A percentile compares a stretch with the other conserved stretches of the same genome.
Conservation (phyloP, 2,888 invertebrate genomes). For the Linnaemya vulpina region DNA sequence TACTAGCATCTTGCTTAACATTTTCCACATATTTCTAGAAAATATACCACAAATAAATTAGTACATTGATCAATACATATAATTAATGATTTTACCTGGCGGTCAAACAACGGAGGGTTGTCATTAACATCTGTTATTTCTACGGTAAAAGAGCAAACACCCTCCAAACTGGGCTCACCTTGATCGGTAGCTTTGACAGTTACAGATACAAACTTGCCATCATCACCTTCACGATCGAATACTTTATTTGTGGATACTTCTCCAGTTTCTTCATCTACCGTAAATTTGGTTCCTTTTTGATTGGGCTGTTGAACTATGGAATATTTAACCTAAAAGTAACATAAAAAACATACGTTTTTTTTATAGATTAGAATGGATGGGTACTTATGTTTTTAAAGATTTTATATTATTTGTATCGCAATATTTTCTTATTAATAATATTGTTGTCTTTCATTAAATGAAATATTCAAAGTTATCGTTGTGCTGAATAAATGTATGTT, state of each 20-base stretch:
- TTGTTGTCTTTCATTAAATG: too few relatives aligned
- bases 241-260: conserved; percentile 97
- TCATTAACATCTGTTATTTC: conserved; percentile 99
- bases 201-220: conserved; percentile 97
- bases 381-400: too few relatives aligned
- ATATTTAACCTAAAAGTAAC: conserved; percentile 88
- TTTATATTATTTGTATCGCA: not conserved
- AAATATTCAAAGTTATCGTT: too few relatives aligned
- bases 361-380: too few relatives aligned
- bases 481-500: too few relatives aligned
- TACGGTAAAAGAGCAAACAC: conserved; percentile 98
- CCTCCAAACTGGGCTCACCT: conserved; percentile 98
- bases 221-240: conserved; percentile 98
- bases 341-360: not conserved
- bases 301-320: conserved; percentile 98
- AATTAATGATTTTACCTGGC: conserved; percentile 88
- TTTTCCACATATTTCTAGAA: conserved; percentile 97
- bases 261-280: conserved; percentile 97
- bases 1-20: conserved; percentile 97
- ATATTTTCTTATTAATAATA: too few relatives aligned
- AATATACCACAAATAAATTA: not conserved
- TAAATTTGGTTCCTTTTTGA: conserved; percentile 97
- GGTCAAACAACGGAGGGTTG: conserved; percentile 96
- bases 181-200: conserved; percentile 99
- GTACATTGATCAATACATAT: not conserved